A percentile compares a stretch with the other conserved stretches of the same genome.
Evolutionary conservation across 2,113 vertebrate species (phyloP).

Genomic region (Hemiprocne comata): DNA sequence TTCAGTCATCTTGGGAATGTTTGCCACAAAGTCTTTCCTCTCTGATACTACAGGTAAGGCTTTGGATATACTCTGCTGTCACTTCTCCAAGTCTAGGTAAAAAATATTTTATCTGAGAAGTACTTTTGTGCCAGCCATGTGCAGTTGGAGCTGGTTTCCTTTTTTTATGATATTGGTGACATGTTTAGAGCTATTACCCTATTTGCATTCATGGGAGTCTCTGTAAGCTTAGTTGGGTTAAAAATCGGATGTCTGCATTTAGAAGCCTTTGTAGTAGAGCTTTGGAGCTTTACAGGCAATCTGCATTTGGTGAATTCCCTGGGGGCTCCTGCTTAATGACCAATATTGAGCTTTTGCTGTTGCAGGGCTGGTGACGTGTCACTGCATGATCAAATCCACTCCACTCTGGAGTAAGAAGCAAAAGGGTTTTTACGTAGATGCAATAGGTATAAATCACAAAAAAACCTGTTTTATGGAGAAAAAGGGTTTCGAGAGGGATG

Average conservation of each 20-base stretch:
- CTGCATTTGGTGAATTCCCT: neutral
- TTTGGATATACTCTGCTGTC: neutral
- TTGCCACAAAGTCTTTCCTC: neutral
- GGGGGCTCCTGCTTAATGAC: neutral
- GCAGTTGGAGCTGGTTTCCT: neutral
- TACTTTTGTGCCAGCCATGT: accelerated
- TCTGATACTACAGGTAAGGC: neutral
- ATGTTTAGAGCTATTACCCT: neutral
- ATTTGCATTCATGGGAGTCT: accelerated
- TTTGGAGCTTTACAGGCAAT: neutral
- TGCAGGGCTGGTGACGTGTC: neutral
- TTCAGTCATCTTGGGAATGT: neutral
- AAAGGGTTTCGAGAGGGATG: neutral
- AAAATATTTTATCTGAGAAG: neutral
- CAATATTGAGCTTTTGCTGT: neutral
- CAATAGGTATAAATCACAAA: neutral
- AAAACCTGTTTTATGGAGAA: neutral
- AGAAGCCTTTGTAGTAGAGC: neutral
- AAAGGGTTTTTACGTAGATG: neutral
- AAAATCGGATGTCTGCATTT: neutral
- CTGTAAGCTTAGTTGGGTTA: neutral
- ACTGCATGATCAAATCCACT: neutral
- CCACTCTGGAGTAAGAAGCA: neutral
- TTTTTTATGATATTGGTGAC: neutral
- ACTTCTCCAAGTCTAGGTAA: neutral